Base-by-base conservation (phyloP, 2,113 vertebrate species). In the Tylochromis polylepis region DNA sequence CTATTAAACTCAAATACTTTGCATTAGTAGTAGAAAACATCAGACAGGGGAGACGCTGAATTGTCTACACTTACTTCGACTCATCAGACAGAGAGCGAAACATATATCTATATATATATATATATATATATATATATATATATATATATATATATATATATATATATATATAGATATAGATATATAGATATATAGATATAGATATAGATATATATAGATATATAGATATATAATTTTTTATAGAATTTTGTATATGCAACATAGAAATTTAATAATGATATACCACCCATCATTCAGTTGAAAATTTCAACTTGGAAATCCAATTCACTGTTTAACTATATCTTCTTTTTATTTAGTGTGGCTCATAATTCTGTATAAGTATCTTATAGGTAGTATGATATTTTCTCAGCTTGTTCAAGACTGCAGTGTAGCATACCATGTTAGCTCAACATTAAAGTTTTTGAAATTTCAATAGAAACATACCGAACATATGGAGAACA, bases 371-470 rank as follows among this genome's bases (percentile, higher is more conserved):
- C 88, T 92, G 84, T 85, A 91, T 85, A 81, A 51, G 82, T n/a
- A n/a, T n/a, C 87, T 91, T 86, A 90, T 85, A 84, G 90, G 87
- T 91, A 29, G 43, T 36, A 46, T 94, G 85, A 85, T 91, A 81
- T 91, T 89, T 93, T 82, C 78, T 89, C 84, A 89, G n/a, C 86
- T 90, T 86, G 72, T 85, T 81, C 86, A 82, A 90, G 75, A 84
- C 79, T 51, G 53, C 85, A 82, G 31, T 31, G 31, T 31, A 31
- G 31, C 31, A 4, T 82, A 85, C 79, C 72, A 27, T 91, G 89
- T 94, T 90, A 91, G 93, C 92, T 79, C 31, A 41, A 58, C 55
- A 65, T 84, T 79, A 91, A 90, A n/a, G n/a, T n/a, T n/a, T n/a
- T n/a, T n/a, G n/a, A n/a, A n/a, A n/a, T n/a, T n/a, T n/a, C n/a